These are phyloP conservation scores for Torymus auratus DNA, from an alignment of 2,888 invertebrate species.

Conservation along the genomic window DNA sequence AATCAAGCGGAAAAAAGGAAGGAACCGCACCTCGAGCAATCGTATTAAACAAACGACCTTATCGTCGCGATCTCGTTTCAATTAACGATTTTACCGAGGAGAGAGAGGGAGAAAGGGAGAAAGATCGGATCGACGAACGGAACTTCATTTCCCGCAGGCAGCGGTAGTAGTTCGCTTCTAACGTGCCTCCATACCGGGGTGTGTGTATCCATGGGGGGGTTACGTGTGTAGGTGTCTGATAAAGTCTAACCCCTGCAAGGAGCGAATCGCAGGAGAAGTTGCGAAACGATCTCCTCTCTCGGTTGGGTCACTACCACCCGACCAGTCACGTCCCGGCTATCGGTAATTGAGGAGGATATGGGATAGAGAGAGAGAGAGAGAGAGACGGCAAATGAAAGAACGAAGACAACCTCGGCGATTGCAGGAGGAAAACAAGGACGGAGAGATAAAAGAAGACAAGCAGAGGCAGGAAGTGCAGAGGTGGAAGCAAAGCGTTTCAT, in stretches of 20 bases:
- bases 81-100: slow-evolving; percentile 52
- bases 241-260: slow-evolving; percentile 58
- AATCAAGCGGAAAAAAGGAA: slow-evolving; percentile 34
- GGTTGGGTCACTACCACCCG: slow-evolving; percentile 36
- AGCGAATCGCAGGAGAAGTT: slow-evolving; percentile 48
- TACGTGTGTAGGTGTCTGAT: slow-evolving; percentile 53
- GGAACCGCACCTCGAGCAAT: slow-evolving; percentile 37
- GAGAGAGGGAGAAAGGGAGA: slow-evolving; percentile 15
- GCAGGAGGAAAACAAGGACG: slow-evolving; percentile 8
- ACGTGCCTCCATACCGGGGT: slow-evolving; percentile 52
- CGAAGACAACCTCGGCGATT: neutral
- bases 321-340: slow-evolving; percentile 65
- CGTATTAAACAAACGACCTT: slow-evolving; percentile 54
- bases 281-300: slow-evolving; percentile 61
- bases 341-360: slow-evolving; percentile 66
- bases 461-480: slow-evolving; percentile 34
- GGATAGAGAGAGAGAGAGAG: slow-evolving; percentile 40
- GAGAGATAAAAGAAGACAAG: slow-evolving; percentile 3
- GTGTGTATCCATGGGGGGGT: neutral
- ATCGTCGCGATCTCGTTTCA: slow-evolving; percentile 49
- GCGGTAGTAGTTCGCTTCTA: slow-evolving; percentile 30
- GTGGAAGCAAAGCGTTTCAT: slow-evolving; percentile 31
- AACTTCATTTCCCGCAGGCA: slow-evolving; percentile 46
- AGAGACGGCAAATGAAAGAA: neutral
- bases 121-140: slow-evolving; percentile 50